phyloP scores from a whole-genome alignment of 1,140 invertebrate genomes.

The Panonychus citri region DNA sequence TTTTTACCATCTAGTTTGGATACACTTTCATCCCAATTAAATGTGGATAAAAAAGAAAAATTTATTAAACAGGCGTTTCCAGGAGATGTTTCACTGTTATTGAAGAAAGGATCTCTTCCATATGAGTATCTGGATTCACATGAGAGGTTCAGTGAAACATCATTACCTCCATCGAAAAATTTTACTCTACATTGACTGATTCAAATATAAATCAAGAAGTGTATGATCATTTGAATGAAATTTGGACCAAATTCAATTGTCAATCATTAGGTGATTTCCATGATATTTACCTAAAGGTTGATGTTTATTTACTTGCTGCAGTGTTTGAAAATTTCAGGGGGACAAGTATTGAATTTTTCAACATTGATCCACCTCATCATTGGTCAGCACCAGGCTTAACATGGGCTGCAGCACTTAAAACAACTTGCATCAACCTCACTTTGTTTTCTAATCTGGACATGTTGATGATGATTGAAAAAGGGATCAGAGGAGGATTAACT shows the following conservation, averaged over 20 bases:
- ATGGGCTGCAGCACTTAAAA: no score
- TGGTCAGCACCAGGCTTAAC: no score
- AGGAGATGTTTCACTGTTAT: not conserved
- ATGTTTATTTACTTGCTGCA: conserved; percentile 23
- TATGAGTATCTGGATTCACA: conserved; percentile 12
- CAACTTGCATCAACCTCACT: no score
- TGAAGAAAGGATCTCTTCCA: conserved; percentile 13
- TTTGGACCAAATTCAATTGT: conserved; percentile 18
- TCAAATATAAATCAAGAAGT: not conserved
- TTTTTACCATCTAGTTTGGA: not conserved
- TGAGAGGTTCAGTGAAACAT: conserved; percentile 10
- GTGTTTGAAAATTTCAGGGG: conserved; percentile 23
- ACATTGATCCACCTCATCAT: conserved; percentile 17
- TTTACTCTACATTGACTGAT: not conserved
- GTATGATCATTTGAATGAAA: not conserved
- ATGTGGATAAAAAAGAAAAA: not conserved
- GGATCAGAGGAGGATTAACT: not conserved
- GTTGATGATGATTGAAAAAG: conserved; percentile 18
- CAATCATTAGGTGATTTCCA: conserved; percentile 22
- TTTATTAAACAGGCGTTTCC: not conserved
- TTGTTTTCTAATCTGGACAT: conserved; percentile 7
- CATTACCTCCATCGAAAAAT: conserved; percentile 9
- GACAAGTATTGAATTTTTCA: not conserved
- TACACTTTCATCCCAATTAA: not conserved
- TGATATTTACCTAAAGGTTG: conserved; percentile 23